Base-by-base conservation (phyloP, 2,797 vertebrate genomes). In the Sarcoramphus papa region DNA sequence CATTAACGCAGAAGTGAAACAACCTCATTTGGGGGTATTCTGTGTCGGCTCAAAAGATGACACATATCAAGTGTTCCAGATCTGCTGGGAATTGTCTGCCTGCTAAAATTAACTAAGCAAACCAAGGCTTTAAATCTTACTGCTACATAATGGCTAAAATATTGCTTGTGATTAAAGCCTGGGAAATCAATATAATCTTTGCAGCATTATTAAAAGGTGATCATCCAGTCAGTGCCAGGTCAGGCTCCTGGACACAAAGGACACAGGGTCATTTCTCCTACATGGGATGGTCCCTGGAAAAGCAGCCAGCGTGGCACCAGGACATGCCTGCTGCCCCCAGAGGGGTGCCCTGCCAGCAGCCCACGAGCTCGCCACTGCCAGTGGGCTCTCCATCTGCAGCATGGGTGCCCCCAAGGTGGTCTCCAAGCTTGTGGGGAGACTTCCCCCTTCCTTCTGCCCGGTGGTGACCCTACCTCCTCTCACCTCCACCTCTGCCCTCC, bases 351-450 rank as follows among this genome's bases (percentile, higher is more conserved):
- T 59, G 18, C 27, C n/a, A 69, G n/a, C 20, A 75, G 62, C 50
- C 24, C 2, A 1, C 0, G 4, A 37, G 10, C 27, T 79, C 0
- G 0, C 47, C 1, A 1, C 51, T 40, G 11, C 37, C 19, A 22
- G 20, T 5, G 19, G 8, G 9, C 47, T 40, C 28, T 37, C 70
- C 33, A 17, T 31, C 57, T 33, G 31, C 67, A 51, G 33, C 25
- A 19, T 2, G 4, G 22, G 5, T 9, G 12, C 17, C 4, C 30
- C 31, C n/a, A 22, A 3, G 33, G 54, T n/a, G 72, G 8, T 41
- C 43, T 25, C 41, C 68, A 69, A 27, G 43, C 19, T 79, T 17
- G 11, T 20, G 41, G 53, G 57, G 50, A 67, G 5, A 35, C 12
- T 40, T 18, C 7, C 5, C 48, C 37, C 6, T 47, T 31, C 35